Conservation (phyloP, 2,797 vertebrate genomes). For the Enteromius fasciolatus region DNA sequence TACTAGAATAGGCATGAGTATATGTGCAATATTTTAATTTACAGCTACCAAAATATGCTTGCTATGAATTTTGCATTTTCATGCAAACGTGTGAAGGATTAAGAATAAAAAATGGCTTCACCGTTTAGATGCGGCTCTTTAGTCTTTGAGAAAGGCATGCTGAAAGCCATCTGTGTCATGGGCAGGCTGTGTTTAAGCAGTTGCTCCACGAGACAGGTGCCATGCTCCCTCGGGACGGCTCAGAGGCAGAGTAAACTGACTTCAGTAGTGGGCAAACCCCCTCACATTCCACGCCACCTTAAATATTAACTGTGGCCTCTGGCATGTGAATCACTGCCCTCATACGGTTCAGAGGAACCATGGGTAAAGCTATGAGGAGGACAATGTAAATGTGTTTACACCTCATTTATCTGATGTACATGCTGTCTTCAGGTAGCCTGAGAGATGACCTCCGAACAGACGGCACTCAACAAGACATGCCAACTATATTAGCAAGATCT, state of each 20-base stretch:
- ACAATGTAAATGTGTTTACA: slow-evolving; percentile 49
- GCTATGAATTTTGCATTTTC: background rate
- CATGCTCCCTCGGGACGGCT: slow-evolving; percentile 47
- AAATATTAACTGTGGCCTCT: slow-evolving; percentile 46
- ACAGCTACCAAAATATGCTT: background rate
- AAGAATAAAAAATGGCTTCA: background rate
- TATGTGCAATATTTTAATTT: background rate
- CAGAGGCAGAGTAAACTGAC: slow-evolving; percentile 44
- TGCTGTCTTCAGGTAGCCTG: slow-evolving; percentile 29
- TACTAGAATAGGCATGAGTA: background rate
- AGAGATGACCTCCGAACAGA: background rate
- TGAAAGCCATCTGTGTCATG: slow-evolving; percentile 36
- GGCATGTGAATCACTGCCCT: slow-evolving; percentile 70
- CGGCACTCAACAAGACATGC: slow-evolving; percentile 1
- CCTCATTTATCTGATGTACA: slow-evolving; percentile 5
- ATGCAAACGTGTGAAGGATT: background rate
- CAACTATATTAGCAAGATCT: slow-evolving; percentile 12
- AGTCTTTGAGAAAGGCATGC: slow-evolving; percentile 54
- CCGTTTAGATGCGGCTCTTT: slow-evolving; percentile 49
- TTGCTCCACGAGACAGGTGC: slow-evolving; percentile 71
- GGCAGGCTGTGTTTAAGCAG: slow-evolving; percentile 62
- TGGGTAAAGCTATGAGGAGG: slow-evolving; percentile 51
- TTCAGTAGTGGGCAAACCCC: slow-evolving; percentile 65
- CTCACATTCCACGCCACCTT: slow-evolving; percentile 40
- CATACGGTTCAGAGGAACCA: slow-evolving; percentile 47